A percentile compares a stretch with the other conserved stretches of the same genome.
These are phyloP conservation scores for Callocephalon fimbriatum DNA, from an alignment of 2,113 vertebrate genomes.

Conservation along the genomic window DNA sequence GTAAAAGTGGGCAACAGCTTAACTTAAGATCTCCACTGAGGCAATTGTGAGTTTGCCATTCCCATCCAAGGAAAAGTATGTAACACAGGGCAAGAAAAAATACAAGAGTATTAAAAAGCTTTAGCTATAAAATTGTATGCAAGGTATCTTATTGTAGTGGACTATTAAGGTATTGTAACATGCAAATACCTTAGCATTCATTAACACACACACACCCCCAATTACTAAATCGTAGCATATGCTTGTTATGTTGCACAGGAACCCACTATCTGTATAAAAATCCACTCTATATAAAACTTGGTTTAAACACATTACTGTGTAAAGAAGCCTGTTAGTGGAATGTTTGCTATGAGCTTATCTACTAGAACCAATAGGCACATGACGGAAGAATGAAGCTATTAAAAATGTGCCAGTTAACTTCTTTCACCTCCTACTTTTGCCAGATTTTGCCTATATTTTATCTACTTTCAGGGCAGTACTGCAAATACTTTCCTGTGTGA, in stretches of 20 bases:
- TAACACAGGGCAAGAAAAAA: not conserved
- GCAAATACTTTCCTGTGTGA: not conserved
- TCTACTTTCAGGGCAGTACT: not conserved
- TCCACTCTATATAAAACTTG: not conserved
- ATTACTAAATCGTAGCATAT: conserved; percentile 1
- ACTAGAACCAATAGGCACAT: not conserved
- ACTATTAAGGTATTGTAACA: conserved; percentile 21
- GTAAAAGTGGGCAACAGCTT: not conserved
- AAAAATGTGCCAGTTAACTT: not conserved
- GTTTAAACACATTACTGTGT: not conserved
- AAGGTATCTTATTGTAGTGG: not conserved
- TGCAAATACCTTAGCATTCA: conserved; percentile 34
- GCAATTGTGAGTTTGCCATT: not conserved
- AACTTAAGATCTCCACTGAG: not conserved
- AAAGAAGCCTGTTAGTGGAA: not conserved
- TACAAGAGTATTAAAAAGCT: not conserved
- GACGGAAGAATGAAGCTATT: not conserved
- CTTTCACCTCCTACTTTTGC: not conserved
- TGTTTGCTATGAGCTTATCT: not conserved
- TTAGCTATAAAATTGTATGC: not conserved
- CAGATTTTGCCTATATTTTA: not conserved
- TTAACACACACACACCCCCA: not conserved
- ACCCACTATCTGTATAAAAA: not conserved
- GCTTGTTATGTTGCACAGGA: conserved; percentile 53
- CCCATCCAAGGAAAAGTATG: not conserved